phyloP scores from a whole-genome alignment of 2,888 invertebrate genomes.

The Rotaria macrura region DNA sequence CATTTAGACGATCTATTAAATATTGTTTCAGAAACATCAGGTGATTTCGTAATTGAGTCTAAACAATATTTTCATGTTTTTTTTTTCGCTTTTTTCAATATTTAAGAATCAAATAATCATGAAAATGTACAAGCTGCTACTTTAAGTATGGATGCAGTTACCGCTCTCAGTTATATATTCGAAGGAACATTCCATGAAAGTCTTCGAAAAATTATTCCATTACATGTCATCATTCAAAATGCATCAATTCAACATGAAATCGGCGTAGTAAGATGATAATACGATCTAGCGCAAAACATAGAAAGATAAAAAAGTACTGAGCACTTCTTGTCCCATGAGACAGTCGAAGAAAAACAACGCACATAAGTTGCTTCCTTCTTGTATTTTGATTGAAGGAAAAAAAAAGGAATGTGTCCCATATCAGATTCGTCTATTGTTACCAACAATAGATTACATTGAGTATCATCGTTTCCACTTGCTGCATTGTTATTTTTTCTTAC shows the following conservation, averaged over 20 bases:
- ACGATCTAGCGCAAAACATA: no score
- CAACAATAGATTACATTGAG: no score
- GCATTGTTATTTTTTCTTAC: not conserved
- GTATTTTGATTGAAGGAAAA: no score
- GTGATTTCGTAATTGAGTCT: no score
- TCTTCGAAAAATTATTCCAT: constrained; percentile 35
- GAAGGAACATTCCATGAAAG: constrained; percentile 43
- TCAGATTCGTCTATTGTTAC: no score
- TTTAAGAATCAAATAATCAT: constrained; percentile 25
- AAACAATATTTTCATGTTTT: not conserved
- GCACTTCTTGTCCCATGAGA: no score
- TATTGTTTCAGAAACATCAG: not conserved
- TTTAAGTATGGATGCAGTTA: constrained; percentile 42
- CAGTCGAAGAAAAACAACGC: no score
- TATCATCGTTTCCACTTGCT: no score
- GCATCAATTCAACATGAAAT: constrained; percentile 6
- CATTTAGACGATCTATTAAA: constrained; percentile 21
- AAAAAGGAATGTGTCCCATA: no score
- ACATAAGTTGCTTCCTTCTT: no score
- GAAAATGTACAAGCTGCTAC: constrained; percentile 34
- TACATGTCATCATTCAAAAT: not conserved
- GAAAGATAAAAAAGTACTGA: no score
- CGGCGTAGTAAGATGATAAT: not conserved
- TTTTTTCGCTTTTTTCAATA: constrained; percentile 23
- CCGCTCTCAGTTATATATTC: constrained; percentile 45